Conservation (phyloP, 2,888 invertebrate genomes). For the Agrotis segetum region DNA sequence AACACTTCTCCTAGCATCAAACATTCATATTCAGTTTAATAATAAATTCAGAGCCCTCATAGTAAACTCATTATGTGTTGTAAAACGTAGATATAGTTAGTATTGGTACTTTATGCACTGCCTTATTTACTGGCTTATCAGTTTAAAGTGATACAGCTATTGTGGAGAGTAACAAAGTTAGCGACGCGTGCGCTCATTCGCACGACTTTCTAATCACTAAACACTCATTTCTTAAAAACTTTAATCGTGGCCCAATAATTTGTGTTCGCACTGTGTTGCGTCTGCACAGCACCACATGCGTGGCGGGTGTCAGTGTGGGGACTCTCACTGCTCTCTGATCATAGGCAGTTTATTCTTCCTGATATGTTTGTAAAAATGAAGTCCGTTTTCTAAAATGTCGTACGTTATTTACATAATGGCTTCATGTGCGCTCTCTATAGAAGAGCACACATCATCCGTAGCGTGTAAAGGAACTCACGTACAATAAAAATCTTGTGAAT, state of each 20-base stretch:
- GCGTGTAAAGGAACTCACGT: slow-evolving; percentile 65
- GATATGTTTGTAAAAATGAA: slow-evolving; percentile 61
- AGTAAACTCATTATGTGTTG: slow-evolving; percentile 50
- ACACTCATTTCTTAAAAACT: slow-evolving; percentile 49
- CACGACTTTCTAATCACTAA: slow-evolving; percentile 51
- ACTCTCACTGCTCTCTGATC: slow-evolving; percentile 61
- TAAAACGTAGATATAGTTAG: slow-evolving; percentile 45
- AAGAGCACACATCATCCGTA: slow-evolving; percentile 59
- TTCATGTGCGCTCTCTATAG: slow-evolving; percentile 28
- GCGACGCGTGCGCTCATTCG: slow-evolving; percentile 44
- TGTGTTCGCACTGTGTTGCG: slow-evolving; percentile 20
- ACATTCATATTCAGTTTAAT: slow-evolving; percentile 47
- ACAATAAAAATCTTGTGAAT: slow-evolving; percentile 50
- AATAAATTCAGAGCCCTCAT: slow-evolving; percentile 55
- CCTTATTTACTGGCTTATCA: slow-evolving; percentile 38
- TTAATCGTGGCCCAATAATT: slow-evolving; percentile 37
- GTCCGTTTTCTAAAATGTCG: slow-evolving; percentile 48
- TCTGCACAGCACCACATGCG: slow-evolving; percentile 15
- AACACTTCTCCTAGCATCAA: slow-evolving; percentile 47
- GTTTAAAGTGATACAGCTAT: slow-evolving; percentile 62
- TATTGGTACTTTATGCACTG: slow-evolving; percentile 59
- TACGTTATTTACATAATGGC: slow-evolving; percentile 45
- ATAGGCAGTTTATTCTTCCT: slow-evolving; percentile 62
- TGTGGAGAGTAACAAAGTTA: slow-evolving; percentile 69
- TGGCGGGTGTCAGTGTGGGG: slow-evolving; percentile 28